These are phyloP conservation scores for Crotalus tigris DNA, from an alignment of 2,113 vertebrate species.

Conservation along the genomic window DNA sequence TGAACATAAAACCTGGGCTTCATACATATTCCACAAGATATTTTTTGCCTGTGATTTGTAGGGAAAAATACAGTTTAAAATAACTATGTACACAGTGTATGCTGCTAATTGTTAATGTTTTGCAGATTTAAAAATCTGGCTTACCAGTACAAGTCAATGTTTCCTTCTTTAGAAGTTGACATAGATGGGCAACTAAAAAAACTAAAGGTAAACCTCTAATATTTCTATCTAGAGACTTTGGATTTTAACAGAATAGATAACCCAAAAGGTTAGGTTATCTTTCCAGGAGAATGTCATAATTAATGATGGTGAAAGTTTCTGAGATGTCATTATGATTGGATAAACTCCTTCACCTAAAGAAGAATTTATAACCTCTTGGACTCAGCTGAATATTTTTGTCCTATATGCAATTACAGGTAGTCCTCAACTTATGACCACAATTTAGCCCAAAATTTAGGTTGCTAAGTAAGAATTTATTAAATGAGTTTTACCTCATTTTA, in stretches of 20 bases:
- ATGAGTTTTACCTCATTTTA: not conserved
- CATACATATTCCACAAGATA: not conserved
- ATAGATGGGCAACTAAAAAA: constrained; percentile 87
- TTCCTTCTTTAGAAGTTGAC: constrained; percentile 84
- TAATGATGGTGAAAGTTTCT: not conserved
- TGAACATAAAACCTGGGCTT: not conserved
- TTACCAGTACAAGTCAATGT: constrained; percentile 93
- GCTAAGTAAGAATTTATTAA: not conserved
- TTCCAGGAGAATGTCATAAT: not conserved
- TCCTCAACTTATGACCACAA: not conserved
- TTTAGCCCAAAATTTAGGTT: not conserved
- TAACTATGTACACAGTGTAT: not conserved
- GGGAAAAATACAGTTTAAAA: not conserved
- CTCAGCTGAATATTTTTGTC: not conserved
- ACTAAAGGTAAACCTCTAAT: constrained; percentile 78
- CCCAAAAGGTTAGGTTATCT: not conserved
- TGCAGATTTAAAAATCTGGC: constrained; percentile 91
- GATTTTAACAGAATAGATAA: not conserved
- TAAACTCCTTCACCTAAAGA: not conserved
- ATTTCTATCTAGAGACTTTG: not conserved
- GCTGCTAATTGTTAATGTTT: constrained; percentile 13
- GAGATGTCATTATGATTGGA: not conserved
- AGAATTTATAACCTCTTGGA: not conserved
- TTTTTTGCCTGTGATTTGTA: not conserved
- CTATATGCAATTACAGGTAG: not conserved